Evolutionary conservation across 2,888 invertebrate species (phyloP).

Genomic region (Portevinia maculata): DNA sequence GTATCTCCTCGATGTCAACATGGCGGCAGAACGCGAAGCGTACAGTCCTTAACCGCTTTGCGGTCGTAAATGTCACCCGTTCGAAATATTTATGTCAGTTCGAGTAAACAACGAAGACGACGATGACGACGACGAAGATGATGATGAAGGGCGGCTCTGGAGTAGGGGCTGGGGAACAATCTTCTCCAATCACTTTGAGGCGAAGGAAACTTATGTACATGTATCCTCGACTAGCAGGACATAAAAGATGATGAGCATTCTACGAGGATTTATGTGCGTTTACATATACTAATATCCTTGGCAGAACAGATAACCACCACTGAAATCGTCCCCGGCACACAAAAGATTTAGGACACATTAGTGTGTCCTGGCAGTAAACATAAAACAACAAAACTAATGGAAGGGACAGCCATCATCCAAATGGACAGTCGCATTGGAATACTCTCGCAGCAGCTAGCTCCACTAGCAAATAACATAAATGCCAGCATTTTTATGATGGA

Average conservation of each 20-base stretch:
- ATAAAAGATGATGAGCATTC: conserved; percentile 75
- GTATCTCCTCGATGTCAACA: conserved; percentile 46
- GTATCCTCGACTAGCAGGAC: conserved; percentile 59
- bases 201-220: conserved; percentile 68
- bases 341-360: conserved; percentile 73
- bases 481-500: conserved; percentile 73
- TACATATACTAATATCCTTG: conserved; percentile 40
- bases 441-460: conserved; percentile 5
- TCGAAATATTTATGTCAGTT: conserved; percentile 73
- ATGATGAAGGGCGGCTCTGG: conserved; percentile 6
- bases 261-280: conserved; percentile 54
- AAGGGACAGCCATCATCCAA: conserved; percentile 70
- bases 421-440: conserved; percentile 69
- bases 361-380: conserved; percentile 70
- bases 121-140: conserved; percentile 21
- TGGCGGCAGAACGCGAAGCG: conserved; percentile 53
- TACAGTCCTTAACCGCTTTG: conserved; percentile 71
- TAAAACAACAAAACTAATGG: conserved; percentile 73
- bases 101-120: conserved; percentile 65
- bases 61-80: conserved; percentile 74
- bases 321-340: conserved; percentile 39
- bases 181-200: conserved; percentile 71
- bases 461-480: conserved; percentile 71
- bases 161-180: neutral
- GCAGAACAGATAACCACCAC: conserved; percentile 38